Conservation (phyloP, 2,888 invertebrate species). For the Axea sp. region DNA sequence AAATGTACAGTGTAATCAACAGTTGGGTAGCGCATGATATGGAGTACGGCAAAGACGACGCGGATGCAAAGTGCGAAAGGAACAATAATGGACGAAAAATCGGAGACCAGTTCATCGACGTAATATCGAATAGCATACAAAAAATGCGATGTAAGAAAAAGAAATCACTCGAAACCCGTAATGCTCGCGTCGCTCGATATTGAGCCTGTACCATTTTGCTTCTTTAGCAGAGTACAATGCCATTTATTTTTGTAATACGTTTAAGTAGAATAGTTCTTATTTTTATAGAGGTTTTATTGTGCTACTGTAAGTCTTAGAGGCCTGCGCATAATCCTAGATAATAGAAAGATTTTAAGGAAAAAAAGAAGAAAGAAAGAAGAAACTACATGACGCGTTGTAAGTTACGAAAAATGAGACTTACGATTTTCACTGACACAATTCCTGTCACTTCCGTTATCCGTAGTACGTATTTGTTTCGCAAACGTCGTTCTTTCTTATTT, state of each 20-base stretch:
- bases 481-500: slow-evolving; percentile 16
- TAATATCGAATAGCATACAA: slow-evolving; percentile 28
- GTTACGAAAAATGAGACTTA: slow-evolving; percentile 38
- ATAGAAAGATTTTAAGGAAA: slow-evolving; percentile 43
- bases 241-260: slow-evolving; percentile 79
- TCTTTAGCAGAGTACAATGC: slow-evolving; percentile 79
- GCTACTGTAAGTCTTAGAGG: slow-evolving; percentile 78
- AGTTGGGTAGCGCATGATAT: slow-evolving; percentile 53
- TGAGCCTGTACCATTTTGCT: slow-evolving; percentile 79
- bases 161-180: slow-evolving; percentile 63
- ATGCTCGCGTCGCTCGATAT: slow-evolving; percentile 76
- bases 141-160: slow-evolving; percentile 20
- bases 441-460: slow-evolving; percentile 19
- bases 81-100: slow-evolving; percentile 56
- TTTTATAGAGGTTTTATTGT: slow-evolving; percentile 71
- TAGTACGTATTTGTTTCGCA: slow-evolving; percentile 41
- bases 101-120: slow-evolving; percentile 18
- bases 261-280: slow-evolving; percentile 76
- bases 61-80: slow-evolving; percentile 60
- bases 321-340: slow-evolving; percentile 73
- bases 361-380: slow-evolving; percentile 8
- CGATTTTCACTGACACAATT: slow-evolving; percentile 29
- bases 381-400: slow-evolving; percentile 25
- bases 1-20: slow-evolving; percentile 60
- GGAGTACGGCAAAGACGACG: slow-evolving; percentile 58